phyloP scores from a whole-genome alignment of 2,888 invertebrate species.

The Campaea margaritaria region DNA sequence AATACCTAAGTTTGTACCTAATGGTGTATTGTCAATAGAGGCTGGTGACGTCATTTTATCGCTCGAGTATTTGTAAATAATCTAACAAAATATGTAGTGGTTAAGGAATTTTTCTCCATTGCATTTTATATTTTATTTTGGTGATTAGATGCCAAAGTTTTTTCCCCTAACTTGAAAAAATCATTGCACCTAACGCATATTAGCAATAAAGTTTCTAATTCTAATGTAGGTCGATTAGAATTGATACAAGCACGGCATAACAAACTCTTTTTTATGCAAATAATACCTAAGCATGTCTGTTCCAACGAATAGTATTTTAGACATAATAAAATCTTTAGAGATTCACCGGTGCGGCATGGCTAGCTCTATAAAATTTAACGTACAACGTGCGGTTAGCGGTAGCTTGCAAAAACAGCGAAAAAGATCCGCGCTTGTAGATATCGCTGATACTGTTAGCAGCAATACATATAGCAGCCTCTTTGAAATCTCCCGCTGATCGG shows the following conservation, averaged over 20 bases:
- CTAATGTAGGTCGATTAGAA: no score
- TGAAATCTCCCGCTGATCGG: conserved; percentile 33
- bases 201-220: not conserved
- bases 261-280: not conserved
- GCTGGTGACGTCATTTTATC: no score
- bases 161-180: no score
- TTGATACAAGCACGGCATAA: not conserved
- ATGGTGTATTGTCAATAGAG: no score
- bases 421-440: conserved; percentile 41
- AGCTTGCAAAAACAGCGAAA: conserved; percentile 26
- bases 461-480: conserved; percentile 38
- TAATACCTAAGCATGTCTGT: no score
- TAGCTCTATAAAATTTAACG: conserved; percentile 23
- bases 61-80: no score
- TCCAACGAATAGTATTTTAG: no score
- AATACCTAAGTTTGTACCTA: no score
- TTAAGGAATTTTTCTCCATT: no score
- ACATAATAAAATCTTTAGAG: no score
- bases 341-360: conserved; percentile 18
- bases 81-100: no score
- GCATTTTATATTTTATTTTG: not conserved
- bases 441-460: conserved; percentile 34
- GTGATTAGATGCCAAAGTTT: not conserved
- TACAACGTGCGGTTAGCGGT: conserved; percentile 31
- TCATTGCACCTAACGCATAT: no score